Evolutionary conservation across 2,797 vertebrate species (phyloP).

Genomic region (Myripristis murdjan): DNA sequence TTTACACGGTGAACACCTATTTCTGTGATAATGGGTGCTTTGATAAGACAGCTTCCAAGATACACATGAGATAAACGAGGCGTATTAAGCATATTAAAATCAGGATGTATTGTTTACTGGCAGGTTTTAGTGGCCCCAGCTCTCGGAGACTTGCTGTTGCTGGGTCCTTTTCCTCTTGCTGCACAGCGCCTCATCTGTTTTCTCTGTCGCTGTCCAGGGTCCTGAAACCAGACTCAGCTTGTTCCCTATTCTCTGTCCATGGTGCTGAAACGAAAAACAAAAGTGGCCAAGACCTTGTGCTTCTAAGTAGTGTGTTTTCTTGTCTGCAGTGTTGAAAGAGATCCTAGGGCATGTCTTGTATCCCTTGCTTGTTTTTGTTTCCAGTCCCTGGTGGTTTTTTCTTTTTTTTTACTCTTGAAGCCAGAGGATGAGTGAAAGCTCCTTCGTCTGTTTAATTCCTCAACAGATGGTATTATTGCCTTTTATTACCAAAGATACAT

Average conservation of each 20-base stretch:
- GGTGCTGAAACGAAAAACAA: slow-evolving; percentile 43
- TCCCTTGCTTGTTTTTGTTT: slow-evolving; percentile 7
- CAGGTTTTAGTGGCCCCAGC: too few relatives aligned
- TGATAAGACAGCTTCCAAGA: background rate
- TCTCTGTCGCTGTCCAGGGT: slow-evolving; percentile 58
- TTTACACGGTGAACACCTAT: background rate
- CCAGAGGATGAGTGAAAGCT: slow-evolving; percentile 13
- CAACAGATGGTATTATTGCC: slow-evolving; percentile 53
- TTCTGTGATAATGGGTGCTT: background rate
- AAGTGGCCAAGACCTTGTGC: too few relatives aligned
- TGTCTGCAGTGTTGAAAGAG: slow-evolving; percentile 2
- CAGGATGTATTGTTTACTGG: background rate
- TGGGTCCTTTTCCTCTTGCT: background rate
- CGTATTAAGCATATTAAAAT: background rate
- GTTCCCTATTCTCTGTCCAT: background rate
- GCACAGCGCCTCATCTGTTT: background rate
- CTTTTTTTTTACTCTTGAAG: slow-evolving; percentile 17
- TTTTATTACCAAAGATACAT: slow-evolving; percentile 46
- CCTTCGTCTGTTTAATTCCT: slow-evolving; percentile 37
- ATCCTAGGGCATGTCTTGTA: slow-evolving; percentile 8
- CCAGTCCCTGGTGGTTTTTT: background rate
- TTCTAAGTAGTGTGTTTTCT: background rate
- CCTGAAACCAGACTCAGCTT: slow-evolving; percentile 8
- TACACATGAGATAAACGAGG: background rate
- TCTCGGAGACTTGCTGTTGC: too few relatives aligned